Conservation (phyloP, 2,797 vertebrate genomes). For the Xenentodon cancila region DNA sequence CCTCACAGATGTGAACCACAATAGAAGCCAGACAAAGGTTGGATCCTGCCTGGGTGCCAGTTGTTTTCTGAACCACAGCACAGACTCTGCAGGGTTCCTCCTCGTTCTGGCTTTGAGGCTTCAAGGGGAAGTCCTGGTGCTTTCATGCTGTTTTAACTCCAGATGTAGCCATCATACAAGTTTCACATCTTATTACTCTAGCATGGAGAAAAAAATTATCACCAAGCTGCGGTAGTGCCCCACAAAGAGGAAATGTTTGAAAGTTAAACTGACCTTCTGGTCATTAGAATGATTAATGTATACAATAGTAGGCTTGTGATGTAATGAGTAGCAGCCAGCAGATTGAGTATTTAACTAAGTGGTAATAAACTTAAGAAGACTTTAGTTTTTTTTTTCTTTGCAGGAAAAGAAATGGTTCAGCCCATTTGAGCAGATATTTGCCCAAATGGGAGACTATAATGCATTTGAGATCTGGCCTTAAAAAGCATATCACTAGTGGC, state of each 20-base stretch:
- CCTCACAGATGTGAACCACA: slow-evolving; percentile 44
- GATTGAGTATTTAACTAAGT: too few species aligned
- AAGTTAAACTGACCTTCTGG: slow-evolving; percentile 13
- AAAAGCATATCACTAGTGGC: too few species aligned
- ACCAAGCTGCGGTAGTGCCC: slow-evolving; percentile 23
- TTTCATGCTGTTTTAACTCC: slow-evolving; percentile 56
- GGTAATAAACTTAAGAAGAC: too few species aligned
- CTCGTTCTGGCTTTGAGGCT: slow-evolving; percentile 31
- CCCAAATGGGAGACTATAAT: too few species aligned
- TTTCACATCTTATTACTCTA: slow-evolving; percentile 38
- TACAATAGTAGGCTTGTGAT: slow-evolving; percentile 15
- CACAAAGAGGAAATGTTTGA: slow-evolving; percentile 30
- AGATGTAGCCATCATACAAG: slow-evolving; percentile 53
- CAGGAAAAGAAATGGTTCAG: too few species aligned
- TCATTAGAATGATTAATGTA: slow-evolving; percentile 7
- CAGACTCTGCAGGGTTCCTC: slow-evolving; percentile 40
- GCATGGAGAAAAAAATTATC: slow-evolving; percentile 17
- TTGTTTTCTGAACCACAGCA: slow-evolving; percentile 46
- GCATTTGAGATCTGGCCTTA: too few species aligned
- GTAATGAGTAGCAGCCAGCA: neutral
- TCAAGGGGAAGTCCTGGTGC: slow-evolving; percentile 42
- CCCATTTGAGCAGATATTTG: too few species aligned
- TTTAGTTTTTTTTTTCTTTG: too few species aligned
- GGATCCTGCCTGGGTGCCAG: slow-evolving; percentile 46
- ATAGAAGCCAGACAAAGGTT: slow-evolving; percentile 24